Conservation (phyloP, 2,797 vertebrate species). For the Hylomyscus alleni region DNA sequence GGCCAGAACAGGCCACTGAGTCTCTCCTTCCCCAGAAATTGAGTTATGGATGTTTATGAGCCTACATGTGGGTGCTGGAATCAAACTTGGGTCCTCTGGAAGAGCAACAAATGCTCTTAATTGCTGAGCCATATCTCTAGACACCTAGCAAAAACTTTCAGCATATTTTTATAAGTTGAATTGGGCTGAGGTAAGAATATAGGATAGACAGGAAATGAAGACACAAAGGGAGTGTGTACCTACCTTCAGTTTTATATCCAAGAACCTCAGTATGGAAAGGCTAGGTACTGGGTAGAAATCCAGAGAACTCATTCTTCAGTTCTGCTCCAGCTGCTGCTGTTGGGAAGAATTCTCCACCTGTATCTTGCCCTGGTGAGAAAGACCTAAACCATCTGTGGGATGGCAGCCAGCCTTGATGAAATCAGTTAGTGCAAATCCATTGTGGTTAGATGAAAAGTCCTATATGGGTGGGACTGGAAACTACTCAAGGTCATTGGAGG, state of each 20-base stretch:
- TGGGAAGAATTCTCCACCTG: neutral
- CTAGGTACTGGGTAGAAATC: neutral
- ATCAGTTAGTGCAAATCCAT: neutral
- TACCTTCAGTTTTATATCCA: constrained; percentile 4
- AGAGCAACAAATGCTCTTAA: neutral
- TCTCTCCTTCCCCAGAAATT: too few species aligned
- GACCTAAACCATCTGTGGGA: neutral
- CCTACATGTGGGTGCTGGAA: neutral
- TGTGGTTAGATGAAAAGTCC: neutral
- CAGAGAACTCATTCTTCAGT: neutral
- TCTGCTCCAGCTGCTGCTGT: neutral
- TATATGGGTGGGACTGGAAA: neutral
- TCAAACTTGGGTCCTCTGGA: neutral
- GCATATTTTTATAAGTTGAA: constrained; percentile 1
- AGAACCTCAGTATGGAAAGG: neutral
- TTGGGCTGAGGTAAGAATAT: neutral
- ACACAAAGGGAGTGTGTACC: neutral
- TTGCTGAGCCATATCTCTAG: neutral
- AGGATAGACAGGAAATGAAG: neutral
- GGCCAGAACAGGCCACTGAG: neutral
- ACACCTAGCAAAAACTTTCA: neutral
- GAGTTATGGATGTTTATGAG: neutral
- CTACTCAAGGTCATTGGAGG: neutral
- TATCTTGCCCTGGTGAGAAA: neutral
- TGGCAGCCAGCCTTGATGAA: neutral